Evolutionary conservation across 2,797 vertebrate species (phyloP).

Genomic region (Crenichthys baileyi): DNA sequence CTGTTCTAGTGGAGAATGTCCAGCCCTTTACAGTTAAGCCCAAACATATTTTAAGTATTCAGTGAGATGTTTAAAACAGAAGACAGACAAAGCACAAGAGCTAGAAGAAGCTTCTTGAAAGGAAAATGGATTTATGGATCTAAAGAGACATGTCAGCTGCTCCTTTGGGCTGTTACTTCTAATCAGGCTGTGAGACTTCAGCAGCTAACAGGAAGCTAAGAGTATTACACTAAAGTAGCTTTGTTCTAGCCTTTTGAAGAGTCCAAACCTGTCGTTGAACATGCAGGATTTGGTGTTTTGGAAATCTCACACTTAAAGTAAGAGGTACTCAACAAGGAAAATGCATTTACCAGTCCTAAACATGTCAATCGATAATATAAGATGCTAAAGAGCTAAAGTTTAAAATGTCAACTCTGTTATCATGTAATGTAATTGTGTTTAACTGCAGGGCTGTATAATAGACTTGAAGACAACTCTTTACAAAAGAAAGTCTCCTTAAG

Average conservation of each 20-base stretch:
- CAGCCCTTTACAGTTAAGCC: background rate
- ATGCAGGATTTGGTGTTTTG: background rate
- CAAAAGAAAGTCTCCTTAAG: background rate
- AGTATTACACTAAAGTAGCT: background rate
- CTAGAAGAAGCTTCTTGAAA: constrained; percentile 1
- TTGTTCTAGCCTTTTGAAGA: background rate
- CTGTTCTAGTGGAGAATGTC: background rate
- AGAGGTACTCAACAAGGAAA: background rate
- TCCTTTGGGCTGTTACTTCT: background rate
- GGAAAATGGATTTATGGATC: background rate
- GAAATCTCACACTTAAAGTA: background rate
- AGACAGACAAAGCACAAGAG: background rate
- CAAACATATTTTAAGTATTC: background rate
- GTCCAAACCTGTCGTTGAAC: background rate
- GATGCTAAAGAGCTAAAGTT: background rate
- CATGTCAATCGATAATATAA: background rate
- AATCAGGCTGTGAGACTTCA: background rate
- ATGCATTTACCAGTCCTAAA: background rate
- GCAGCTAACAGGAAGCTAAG: background rate
- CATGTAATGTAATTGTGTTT: background rate
- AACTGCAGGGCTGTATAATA: background rate
- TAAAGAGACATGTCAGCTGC: constrained; percentile 2
- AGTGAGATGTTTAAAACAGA: background rate
- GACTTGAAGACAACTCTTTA: background rate
- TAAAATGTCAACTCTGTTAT: background rate